Evolutionary conservation across 2,113 vertebrate species (phyloP).

Genomic region (Alosa alosa): DNA sequence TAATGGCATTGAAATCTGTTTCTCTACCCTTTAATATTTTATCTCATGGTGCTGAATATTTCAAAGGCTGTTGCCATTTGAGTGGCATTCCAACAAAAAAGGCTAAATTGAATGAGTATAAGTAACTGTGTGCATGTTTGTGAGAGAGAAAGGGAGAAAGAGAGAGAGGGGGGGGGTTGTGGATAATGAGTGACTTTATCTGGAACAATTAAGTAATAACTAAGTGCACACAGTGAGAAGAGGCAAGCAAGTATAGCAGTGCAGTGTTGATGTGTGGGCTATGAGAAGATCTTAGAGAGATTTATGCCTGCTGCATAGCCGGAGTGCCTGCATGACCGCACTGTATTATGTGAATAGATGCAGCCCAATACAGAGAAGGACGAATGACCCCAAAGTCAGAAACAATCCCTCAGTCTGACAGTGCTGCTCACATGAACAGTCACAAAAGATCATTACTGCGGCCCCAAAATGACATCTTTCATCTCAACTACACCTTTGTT

Average conservation of each 20-base stretch:
- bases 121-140: slow-evolving; percentile 17
- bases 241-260: not conserved
- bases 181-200: not conserved
- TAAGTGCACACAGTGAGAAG: not conserved
- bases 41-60: slow-evolving; percentile 73
- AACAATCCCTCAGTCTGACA: not conserved
- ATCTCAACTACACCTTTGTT: not conserved
- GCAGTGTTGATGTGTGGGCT: slow-evolving; percentile 30
- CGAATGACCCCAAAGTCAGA: slow-evolving; percentile 5
- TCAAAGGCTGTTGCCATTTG: slow-evolving; percentile 64
- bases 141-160: slow-evolving; percentile 7
- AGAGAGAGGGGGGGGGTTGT: not conserved
- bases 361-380: slow-evolving; percentile 48
- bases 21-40: slow-evolving; percentile 71
- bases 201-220: not conserved
- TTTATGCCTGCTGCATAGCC: not conserved
- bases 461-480: not conserved
- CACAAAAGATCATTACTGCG: not conserved
- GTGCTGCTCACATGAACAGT: not conserved
- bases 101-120: slow-evolving; percentile 39
- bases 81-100: slow-evolving; percentile 54
- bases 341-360: slow-evolving; percentile 45
- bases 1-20: slow-evolving; percentile 59
- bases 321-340: slow-evolving; percentile 57
- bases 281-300: slow-evolving; percentile 42